A percentile compares a stretch with the other conserved stretches of the same genome.
Conservation (phyloP, 1,140 invertebrate species). For the Ectropis grisescens region DNA sequence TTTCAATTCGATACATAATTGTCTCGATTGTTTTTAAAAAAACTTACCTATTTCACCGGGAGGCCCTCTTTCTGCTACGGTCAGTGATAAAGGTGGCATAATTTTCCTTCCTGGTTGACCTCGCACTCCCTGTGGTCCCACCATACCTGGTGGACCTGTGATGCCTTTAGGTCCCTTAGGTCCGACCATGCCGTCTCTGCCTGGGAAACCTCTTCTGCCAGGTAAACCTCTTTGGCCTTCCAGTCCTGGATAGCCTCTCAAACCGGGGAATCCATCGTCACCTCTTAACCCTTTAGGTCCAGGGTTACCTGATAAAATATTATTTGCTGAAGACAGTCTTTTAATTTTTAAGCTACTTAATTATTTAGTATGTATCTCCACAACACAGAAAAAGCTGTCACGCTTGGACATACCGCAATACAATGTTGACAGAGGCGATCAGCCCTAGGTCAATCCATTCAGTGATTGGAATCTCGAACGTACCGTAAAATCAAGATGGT, state of each 20-base stretch:
- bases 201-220: conserved; percentile 54
- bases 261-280: conserved; percentile 46
- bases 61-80: conserved; percentile 38
- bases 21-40: no score
- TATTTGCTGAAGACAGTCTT: conserved; percentile 1
- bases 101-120: conserved; percentile 58
- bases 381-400: no score
- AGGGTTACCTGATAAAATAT: conserved; percentile 27
- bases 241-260: conserved; percentile 55
- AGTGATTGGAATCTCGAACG: no score
- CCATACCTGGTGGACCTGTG: conserved; percentile 64
- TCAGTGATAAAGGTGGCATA: conserved; percentile 24
- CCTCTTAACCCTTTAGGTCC: conserved; percentile 70
- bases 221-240: conserved; percentile 68
- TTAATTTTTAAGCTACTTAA: no score
- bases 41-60: conserved; percentile 63
- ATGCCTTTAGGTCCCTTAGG: conserved; percentile 66
- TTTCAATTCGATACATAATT: no score
- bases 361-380: no score
- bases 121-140: conserved; percentile 65
- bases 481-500: no score
- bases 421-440: no score
- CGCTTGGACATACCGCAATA: no score
- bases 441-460: no score
- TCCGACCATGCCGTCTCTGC: conserved; percentile 79